Base-by-base conservation (phyloP, 2,888 invertebrate species). In the Ophioninae sp. region DNA sequence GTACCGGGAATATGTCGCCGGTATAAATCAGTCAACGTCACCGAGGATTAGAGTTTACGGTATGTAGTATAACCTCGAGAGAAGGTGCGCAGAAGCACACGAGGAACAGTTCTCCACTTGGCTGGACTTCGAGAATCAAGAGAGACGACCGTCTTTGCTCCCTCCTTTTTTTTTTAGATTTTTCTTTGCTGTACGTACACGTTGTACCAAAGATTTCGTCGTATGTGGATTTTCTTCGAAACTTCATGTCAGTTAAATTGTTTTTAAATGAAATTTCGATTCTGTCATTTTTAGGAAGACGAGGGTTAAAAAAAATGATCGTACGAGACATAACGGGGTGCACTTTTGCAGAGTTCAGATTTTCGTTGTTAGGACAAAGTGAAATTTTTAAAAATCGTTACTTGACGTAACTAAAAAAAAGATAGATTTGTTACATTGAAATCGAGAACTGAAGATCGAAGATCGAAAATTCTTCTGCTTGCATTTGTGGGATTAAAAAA, bases 21-120 rank as follows among this genome's bases (percentile, higher is more conserved):
- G 87, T 85, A 89, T 91, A 91, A 91, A 91, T 91, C 91, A 91
- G 90, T 91, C 91, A 91, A 89, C 83, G 91, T 91, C 91, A 87
- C 75, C 77, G 86, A 82, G 89, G 90, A 90, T 90, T 90, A 90
- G 88, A 88, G 87, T 90, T 90, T 89, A 89, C 88, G 89, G 88
- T 86, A 79, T 80, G 69, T 69, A 78, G 69, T 78, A 80, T 83
- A 83, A 74, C 79, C 62, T 44, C 17, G 30, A 20, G 69, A 30
- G 75, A 68, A 78, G 77, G 74, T 77, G 69, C 73, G 65, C 74
- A 56, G 62, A 85, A 61, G 62, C 73, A 68, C 78, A 64, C 65
- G 59, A 81, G 67, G 67, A 62, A 69, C 41, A 41, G 50, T 69
- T 78, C 65, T 76, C 44, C 56, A 70, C 61, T 39, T 50, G 23